Evolutionary conservation across 2,113 vertebrate species (phyloP), one percentile per base, ranked within the genome.

Genomic region (Oostethus manadensis): DNA sequence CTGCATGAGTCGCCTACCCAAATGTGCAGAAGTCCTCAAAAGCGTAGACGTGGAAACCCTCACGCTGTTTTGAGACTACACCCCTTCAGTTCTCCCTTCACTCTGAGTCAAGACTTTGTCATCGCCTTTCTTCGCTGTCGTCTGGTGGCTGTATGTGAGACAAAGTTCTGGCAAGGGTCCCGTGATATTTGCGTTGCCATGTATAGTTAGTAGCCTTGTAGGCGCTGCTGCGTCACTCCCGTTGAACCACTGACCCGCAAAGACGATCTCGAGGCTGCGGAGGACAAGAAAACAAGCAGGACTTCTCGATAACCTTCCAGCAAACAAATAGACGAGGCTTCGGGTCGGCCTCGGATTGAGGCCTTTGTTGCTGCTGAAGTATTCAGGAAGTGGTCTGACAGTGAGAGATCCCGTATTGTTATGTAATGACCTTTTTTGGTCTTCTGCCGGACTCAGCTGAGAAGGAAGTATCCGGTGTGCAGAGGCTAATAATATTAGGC

Each of bases 391-490:
- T 85, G 53, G 57, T 73, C 77, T 77, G 75, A 66, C 75, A 84
- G n/a, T n/a, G 69, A 86, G 82, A 84, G 68, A 84, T 78, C 70
- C 74, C 84, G 73, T 73, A 85, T 87, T 86, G 82, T 88, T 88
- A 86, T 71, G 74, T 85, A 87, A 88, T 81, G 68, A 82, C 73
- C 75, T 71, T 74, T 81, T 83, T 20, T 48, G 6, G 71, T 80
- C 71, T 58, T 15, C 64, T 61, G 75, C 66, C 56, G 77, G 79
- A 74, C 76, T 73, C 65, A 74, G 82, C 81, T 79, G 77, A 76
- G 72, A 77, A 77, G 81, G 73, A 66, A 60, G 78, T 76, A 71
- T 80, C 62, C 62, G 63, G 42, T 77, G 77, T 80, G 73, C 61
- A 73, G 56, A 58, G 56, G 56, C 82, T 86, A 86, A 87, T 87